These are phyloP conservation scores for Drosophila suzukii DNA, from an alignment of 1,140 invertebrate species.

Conservation along the genomic window DNA sequence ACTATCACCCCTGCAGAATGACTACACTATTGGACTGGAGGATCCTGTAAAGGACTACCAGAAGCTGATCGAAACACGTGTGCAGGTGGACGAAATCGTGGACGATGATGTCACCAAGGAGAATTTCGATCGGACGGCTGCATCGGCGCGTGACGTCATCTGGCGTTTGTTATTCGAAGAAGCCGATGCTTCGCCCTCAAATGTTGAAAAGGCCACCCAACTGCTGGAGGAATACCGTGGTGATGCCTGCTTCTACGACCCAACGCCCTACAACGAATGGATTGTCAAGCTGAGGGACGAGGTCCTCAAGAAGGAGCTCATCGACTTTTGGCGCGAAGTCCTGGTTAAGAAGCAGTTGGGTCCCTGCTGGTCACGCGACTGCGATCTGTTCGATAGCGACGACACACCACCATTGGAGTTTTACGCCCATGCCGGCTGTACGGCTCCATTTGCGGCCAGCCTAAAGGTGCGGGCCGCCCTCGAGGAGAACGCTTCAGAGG, in stretches of 20 bases:
- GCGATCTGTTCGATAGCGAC: constrained; percentile 66
- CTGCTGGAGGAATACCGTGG: constrained; percentile 60
- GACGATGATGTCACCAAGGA: constrained; percentile 55
- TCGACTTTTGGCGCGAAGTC: constrained; percentile 72
- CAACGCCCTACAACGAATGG: constrained; percentile 73
- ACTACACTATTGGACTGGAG: constrained; percentile 31
- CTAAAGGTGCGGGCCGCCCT: constrained; percentile 43
- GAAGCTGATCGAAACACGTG: constrained; percentile 42
- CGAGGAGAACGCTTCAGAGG: constrained; percentile 5
- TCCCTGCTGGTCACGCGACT: constrained; percentile 73
- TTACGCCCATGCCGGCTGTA: constrained; percentile 71
- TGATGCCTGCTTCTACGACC: constrained; percentile 68
- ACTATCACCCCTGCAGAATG: not conserved
- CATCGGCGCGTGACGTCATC: constrained; percentile 53
- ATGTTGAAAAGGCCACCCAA: constrained; percentile 46
- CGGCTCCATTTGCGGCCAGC: constrained; percentile 69
- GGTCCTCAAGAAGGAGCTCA: constrained; percentile 49
- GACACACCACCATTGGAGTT: constrained; percentile 68
- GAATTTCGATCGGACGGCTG: constrained; percentile 54
- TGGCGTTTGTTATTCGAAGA: constrained; percentile 62
- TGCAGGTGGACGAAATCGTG: constrained; percentile 61
- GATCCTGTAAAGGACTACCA: constrained; percentile 57
- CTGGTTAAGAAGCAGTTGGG: constrained; percentile 68
- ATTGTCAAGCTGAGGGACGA: constrained; percentile 69
- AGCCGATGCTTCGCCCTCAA: not conserved